Evolutionary conservation across 2,888 invertebrate species (phyloP).

Genomic region (Caenorhabditis sinica): DNA sequence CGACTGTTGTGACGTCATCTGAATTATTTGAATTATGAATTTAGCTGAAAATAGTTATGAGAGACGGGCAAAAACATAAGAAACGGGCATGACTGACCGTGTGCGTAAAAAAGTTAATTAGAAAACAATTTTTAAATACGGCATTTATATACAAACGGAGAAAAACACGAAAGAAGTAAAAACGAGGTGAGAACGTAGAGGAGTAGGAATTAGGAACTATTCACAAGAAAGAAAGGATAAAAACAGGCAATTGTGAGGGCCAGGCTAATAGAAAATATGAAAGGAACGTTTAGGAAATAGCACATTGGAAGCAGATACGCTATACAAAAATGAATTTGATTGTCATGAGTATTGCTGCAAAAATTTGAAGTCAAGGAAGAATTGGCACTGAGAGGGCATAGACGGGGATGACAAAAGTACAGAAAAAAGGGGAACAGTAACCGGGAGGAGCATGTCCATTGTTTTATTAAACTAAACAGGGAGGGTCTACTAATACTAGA

Average conservation of each 20-base stretch:
- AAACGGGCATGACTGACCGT: slow-evolving; percentile 38
- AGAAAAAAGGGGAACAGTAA: slow-evolving; percentile 37
- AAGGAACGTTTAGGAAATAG: slow-evolving; percentile 6
- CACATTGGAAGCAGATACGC: slow-evolving; percentile 24
- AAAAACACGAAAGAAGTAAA: slow-evolving; percentile 18
- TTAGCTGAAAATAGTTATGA: not conserved
- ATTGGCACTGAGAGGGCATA: slow-evolving; percentile 53
- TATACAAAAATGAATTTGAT: slow-evolving; percentile 19
- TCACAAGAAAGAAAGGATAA: slow-evolving; percentile 52
- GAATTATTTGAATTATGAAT: slow-evolving; percentile 60
- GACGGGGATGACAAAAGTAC: slow-evolving; percentile 47
- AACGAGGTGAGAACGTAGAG: slow-evolving; percentile 38
- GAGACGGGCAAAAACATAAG: slow-evolving; percentile 25
- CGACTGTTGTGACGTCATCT: slow-evolving; percentile 63
- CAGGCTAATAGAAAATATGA: slow-evolving; percentile 33
- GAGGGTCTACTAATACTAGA: slow-evolving; percentile 21
- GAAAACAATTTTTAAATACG: not conserved
- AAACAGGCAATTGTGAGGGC: slow-evolving; percentile 54
- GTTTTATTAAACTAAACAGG: slow-evolving; percentile 18
- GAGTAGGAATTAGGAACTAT: slow-evolving; percentile 32
- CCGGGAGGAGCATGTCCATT: slow-evolving; percentile 36
- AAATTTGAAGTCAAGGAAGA: slow-evolving; percentile 23
- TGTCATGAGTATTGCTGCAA: slow-evolving; percentile 51
- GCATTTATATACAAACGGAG: slow-evolving; percentile 50
- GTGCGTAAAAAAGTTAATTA: not conserved